phyloP scores from a whole-genome alignment of 2,113 vertebrate genomes.

The Mastomys coucha region DNA sequence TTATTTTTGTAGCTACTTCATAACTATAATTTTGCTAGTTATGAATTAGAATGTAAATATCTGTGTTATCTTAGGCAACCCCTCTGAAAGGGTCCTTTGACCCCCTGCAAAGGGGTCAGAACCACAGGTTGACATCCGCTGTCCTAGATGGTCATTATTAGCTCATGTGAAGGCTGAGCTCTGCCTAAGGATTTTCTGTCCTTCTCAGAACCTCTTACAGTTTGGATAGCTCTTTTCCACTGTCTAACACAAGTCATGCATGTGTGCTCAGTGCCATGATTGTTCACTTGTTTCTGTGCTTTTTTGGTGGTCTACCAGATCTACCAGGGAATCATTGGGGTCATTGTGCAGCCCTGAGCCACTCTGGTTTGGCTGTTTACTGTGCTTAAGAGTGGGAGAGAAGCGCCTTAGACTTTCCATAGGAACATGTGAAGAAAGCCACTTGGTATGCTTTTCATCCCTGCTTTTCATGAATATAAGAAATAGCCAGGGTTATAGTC shows the following conservation, averaged over 20 bases:
- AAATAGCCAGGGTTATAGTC: background rate
- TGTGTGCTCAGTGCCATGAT: background rate
- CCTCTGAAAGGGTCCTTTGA: background rate
- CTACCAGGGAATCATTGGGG: background rate
- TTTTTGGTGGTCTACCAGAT: background rate
- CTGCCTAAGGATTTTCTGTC: background rate
- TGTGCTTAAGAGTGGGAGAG: background rate
- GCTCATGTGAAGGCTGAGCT: background rate
- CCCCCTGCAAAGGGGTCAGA: too few species aligned
- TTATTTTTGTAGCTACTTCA: background rate
- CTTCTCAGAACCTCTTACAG: background rate
- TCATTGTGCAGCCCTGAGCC: background rate
- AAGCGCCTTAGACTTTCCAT: background rate
- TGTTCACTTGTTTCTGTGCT: conserved; percentile 23
- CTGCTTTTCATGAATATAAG: background rate
- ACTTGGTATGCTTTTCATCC: conserved; percentile 4
- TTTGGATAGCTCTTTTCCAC: background rate
- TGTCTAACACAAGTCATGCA: background rate
- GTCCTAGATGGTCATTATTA: background rate
- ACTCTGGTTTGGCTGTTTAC: background rate
- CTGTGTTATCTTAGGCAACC: background rate
- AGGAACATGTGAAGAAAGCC: conserved; percentile 5
- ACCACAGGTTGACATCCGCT: background rate
- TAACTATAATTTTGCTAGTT: background rate
- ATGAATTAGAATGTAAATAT: background rate